Conservation (phyloP, 2,113 vertebrate genomes). For the Hiodon tergisus region DNA sequence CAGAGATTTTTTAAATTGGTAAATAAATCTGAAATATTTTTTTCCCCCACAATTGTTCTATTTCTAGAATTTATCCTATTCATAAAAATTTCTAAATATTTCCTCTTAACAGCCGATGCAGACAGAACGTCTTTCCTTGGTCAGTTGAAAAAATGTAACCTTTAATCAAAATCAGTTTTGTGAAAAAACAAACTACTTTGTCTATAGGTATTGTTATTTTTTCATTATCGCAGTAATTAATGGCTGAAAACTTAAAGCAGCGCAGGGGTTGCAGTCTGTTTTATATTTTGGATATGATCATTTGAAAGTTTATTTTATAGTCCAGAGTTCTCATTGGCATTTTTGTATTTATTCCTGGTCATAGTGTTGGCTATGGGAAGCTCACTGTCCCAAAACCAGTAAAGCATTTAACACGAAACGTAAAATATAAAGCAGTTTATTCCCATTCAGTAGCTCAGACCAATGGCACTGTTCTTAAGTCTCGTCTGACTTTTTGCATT, state of each 20-base stretch:
- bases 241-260: not conserved
- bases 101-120: conserved; percentile 14
- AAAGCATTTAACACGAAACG: no score
- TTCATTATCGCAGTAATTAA: conserved; percentile 40
- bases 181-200: conserved; percentile 4
- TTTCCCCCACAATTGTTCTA: conserved; percentile 1
- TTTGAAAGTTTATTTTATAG: conserved; percentile 62
- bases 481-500: no score
- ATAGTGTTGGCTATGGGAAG: conserved; percentile 78
- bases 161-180: not conserved
- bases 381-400: conserved; percentile 61
- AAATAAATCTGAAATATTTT: conserved; percentile 16
- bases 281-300: conserved; percentile 54
- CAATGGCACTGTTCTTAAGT: no score
- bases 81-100: conserved; percentile 16
- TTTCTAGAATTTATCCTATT: conserved; percentile 14
- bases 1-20: conserved; percentile 13
- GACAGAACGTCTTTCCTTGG: conserved; percentile 15
- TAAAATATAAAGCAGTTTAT: no score
- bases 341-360: conserved; percentile 49
- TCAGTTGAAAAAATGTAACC: conserved; percentile 18
- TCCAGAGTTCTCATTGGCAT: conserved; percentile 53
- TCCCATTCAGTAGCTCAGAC: no score
- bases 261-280: conserved; percentile 24
- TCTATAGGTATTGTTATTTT: conserved; percentile 20